A percentile compares a stretch with the other conserved stretches of the same genome.
Conservation (phyloP, 1,140 invertebrate genomes). For the Plectrocnemia conspersa region DNA sequence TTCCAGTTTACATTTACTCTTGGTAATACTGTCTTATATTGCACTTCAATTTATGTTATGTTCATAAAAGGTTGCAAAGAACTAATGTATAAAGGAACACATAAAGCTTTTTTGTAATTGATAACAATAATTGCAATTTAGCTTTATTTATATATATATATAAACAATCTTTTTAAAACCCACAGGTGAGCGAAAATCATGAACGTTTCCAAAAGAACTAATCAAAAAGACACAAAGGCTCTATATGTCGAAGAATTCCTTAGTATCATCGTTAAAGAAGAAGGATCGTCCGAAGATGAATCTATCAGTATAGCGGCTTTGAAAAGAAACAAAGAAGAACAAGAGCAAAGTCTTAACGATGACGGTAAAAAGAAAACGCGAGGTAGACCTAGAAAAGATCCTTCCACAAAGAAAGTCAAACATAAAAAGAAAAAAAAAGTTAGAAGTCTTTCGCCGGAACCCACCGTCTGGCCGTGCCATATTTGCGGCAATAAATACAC, state of each 20-base stretch:
- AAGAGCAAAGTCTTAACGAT: slow-evolving; percentile 2
- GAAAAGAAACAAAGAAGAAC: slow-evolving; percentile 15
- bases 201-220: not conserved
- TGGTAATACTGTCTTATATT: not conserved
- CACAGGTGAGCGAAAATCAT: not conserved
- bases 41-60: not conserved
- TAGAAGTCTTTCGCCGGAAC: not conserved
- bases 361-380: not conserved
- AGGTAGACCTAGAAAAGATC: slow-evolving; percentile 11
- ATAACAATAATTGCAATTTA: no score
- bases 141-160: no score
- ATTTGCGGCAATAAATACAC: slow-evolving; percentile 26
- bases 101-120: no score
- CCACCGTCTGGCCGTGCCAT: slow-evolving; percentile 16
- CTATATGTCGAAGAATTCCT: slow-evolving; percentile 25
- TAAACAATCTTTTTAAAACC: not conserved
- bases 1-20: no score
- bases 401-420: not conserved
- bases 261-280: slow-evolving; percentile 14
- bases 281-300: slow-evolving; percentile 22
- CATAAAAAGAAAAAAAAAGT: slow-evolving; percentile 3
- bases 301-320: slow-evolving; percentile 18
- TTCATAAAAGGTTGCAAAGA: not conserved
- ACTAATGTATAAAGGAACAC: not conserved
- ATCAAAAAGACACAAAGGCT: not conserved